These are phyloP conservation scores for Siniperca knerii DNA, from an alignment of 2,113 vertebrate genomes.

Conservation along the genomic window DNA sequence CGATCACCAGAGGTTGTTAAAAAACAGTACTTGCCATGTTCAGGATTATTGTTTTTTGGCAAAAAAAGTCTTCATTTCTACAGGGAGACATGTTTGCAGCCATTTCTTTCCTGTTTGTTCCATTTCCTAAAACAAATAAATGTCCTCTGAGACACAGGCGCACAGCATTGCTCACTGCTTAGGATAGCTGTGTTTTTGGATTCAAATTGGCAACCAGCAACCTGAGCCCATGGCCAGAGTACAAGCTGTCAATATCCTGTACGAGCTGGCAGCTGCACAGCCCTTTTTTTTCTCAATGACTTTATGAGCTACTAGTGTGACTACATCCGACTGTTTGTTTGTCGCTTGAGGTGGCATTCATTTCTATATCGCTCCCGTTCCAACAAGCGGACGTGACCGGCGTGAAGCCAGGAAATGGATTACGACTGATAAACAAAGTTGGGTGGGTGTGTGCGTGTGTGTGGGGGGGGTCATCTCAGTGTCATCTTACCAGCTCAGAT, in stretches of 20 bases:
- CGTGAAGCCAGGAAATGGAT: constrained; percentile 78
- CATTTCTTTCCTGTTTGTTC: constrained; percentile 25
- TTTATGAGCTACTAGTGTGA: constrained; percentile 46
- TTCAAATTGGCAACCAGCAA: constrained; percentile 46
- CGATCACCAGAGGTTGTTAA: not conserved
- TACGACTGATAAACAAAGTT: constrained; percentile 78
- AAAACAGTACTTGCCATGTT: not conserved
- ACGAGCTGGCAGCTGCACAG: constrained; percentile 51
- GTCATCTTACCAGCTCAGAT: constrained; percentile 71
- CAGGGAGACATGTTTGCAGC: not conserved
- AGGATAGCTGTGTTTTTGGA: constrained; percentile 31
- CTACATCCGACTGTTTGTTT: constrained; percentile 56
- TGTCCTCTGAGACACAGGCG: not conserved
- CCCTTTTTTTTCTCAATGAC: constrained; percentile 32
- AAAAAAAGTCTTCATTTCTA: not conserved
- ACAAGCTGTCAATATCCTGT: constrained; percentile 52
- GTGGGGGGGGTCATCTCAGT: constrained; percentile 17
- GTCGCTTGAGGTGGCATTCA: constrained; percentile 6
- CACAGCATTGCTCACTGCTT: constrained; percentile 8
- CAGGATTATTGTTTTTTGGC: not conserved
- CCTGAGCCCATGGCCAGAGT: constrained; percentile 46
- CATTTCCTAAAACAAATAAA: constrained; percentile 16
- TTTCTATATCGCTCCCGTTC: constrained; percentile 31
- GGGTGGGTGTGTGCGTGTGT: too few relatives aligned
- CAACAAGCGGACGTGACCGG: constrained; percentile 68